Conservation (phyloP, 2,888 invertebrate genomes). For the Parnassius mnemosyne region DNA sequence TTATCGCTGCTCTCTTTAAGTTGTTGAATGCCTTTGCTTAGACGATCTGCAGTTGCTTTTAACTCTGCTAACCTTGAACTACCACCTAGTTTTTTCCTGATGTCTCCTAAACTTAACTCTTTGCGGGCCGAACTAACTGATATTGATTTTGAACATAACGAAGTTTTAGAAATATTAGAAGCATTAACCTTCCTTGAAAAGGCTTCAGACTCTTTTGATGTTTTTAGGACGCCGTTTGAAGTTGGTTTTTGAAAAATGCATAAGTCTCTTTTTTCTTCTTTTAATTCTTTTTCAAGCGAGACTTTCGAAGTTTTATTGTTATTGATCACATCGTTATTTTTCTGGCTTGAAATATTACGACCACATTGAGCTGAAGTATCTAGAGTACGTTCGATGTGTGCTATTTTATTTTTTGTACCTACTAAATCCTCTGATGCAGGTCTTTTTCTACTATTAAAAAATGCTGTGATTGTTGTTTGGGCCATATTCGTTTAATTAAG, state of each 20-base stretch:
- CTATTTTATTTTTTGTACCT: conserved; percentile 76
- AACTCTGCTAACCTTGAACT: conserved; percentile 86
- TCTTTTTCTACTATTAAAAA: conserved; percentile 88
- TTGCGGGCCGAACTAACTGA: conserved; percentile 73
- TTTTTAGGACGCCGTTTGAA: conserved; percentile 10
- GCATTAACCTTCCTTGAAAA: conserved; percentile 61
- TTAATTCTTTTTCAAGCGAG: conserved; percentile 18
- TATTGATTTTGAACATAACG: conserved; percentile 49
- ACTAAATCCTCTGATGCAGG: conserved; percentile 84
- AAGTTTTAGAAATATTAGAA: conserved; percentile 44
- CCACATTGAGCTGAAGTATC: conserved; percentile 35
- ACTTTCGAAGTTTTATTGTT: conserved; percentile 26
- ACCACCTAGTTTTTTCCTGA: conserved; percentile 83
- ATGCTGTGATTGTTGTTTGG: conserved; percentile 87
- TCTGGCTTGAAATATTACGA: conserved; percentile 29
- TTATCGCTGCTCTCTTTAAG: conserved; percentile 75
- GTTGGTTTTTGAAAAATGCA: conserved; percentile 9
- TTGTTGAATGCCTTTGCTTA: conserved; percentile 83
- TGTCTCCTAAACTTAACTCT: conserved; percentile 85
- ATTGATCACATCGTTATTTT: conserved; percentile 29
- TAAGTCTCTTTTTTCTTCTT: conserved; percentile 22
- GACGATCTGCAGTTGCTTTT: conserved; percentile 83
- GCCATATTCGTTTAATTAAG: conserved; percentile 75
- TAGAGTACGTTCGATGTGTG: conserved; percentile 50
- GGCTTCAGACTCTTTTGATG: conserved; percentile 32